These are phyloP conservation scores for Alauda arvensis DNA, from an alignment of 2,797 vertebrate genomes.

Conservation along the genomic window DNA sequence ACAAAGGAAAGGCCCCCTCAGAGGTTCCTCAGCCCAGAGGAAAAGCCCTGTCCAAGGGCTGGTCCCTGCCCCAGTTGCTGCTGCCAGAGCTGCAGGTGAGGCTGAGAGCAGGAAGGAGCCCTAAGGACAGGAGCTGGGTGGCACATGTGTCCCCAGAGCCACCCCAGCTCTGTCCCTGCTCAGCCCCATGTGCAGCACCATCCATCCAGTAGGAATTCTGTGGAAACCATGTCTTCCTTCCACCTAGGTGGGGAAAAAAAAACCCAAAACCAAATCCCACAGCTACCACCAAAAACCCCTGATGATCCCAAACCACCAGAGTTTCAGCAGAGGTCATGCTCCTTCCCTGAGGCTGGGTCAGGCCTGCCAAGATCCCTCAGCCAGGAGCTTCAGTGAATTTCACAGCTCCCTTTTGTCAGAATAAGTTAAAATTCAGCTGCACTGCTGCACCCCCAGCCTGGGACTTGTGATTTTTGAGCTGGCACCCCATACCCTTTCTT, in stretches of 20 bases:
- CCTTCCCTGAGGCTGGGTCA: background rate
- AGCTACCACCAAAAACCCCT: rapidly evolving
- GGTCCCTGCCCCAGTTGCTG: rapidly evolving
- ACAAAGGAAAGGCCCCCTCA: background rate
- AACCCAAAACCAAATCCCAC: background rate
- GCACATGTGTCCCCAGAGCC: rapidly evolving
- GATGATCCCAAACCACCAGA: background rate
- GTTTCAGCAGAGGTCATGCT: background rate
- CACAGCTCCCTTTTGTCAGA: background rate
- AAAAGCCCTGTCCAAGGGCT: background rate
- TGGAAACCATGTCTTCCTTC: background rate
- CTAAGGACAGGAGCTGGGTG: background rate
- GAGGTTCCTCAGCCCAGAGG: background rate
- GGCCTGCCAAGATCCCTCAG: background rate
- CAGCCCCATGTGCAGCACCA: rapidly evolving
- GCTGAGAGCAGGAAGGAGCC: background rate
- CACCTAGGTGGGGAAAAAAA: too few species aligned
- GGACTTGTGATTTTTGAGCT: rapidly evolving
- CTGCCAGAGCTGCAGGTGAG: background rate
- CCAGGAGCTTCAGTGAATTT: background rate
- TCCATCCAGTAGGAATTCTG: background rate
- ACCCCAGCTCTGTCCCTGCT: background rate
- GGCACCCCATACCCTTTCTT: background rate
- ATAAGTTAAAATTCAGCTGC: background rate
- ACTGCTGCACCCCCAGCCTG: background rate